Conservation (phyloP, 1,140 invertebrate species). For the Temnothorax longispinosus region DNA sequence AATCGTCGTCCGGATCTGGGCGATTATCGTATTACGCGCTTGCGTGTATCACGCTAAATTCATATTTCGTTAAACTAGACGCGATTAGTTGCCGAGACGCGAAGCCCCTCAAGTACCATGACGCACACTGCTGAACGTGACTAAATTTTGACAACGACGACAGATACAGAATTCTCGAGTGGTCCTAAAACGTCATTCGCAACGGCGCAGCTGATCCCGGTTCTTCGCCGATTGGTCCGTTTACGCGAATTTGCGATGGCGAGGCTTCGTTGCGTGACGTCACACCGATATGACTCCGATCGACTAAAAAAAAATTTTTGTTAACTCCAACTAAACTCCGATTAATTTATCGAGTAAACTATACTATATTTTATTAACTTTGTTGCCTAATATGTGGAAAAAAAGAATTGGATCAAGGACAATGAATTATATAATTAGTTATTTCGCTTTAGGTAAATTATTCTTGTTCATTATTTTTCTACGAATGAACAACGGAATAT, state of each 20-base stretch:
- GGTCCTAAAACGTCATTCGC: neutral
- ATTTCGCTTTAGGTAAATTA: no score
- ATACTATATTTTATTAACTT: no score
- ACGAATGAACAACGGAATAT: neutral
- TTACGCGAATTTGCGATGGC: neutral
- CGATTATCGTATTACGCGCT: neutral
- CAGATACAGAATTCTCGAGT: neutral
- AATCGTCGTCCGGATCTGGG: neutral
- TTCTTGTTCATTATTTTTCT: no score
- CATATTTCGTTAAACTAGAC: neutral
- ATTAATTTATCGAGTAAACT: neutral
- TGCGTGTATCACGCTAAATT: neutral
- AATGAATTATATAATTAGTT: no score
- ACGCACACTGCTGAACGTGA: neutral
- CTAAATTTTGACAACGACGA: neutral
- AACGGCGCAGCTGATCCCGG: neutral
- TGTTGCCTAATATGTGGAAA: no score
- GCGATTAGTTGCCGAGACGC: neutral
- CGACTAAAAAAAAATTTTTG: neutral
- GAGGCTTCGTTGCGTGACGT: neutral
- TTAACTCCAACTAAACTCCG: neutral
- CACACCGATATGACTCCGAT: neutral
- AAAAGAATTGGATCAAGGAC: no score
- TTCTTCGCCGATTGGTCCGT: neutral
- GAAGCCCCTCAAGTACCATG: neutral